Conservation (phyloP, 2,888 invertebrate species). For the Zelleria hepariella region DNA sequence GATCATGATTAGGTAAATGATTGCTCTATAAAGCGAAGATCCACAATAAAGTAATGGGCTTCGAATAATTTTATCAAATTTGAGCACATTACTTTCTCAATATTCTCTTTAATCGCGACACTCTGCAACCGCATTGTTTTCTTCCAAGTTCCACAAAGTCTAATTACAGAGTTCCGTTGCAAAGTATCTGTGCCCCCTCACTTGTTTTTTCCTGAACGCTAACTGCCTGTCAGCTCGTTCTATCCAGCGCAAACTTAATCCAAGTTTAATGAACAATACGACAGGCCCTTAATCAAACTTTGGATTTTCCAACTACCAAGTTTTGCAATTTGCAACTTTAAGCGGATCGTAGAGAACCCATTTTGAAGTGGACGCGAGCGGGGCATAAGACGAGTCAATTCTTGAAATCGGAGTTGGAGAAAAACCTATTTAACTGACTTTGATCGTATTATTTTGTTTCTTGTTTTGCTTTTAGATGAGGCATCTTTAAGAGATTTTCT, state of each 20-base stretch:
- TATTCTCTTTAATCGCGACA: neutral
- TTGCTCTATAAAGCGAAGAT: too few species aligned
- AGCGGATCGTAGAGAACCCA: slow-evolving; percentile 12
- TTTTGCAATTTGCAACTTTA: slow-evolving; percentile 27
- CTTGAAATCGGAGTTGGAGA: slow-evolving; percentile 32
- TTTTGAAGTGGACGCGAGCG: slow-evolving; percentile 17
- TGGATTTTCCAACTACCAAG: slow-evolving; percentile 44
- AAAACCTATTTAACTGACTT: slow-evolving; percentile 68
- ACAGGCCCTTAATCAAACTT: slow-evolving; percentile 73
- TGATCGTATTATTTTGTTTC: slow-evolving; percentile 65
- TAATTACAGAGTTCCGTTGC: slow-evolving; percentile 26
- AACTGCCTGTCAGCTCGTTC: slow-evolving; percentile 72
- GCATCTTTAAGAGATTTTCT: slow-evolving; percentile 18
- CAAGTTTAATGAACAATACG: slow-evolving; percentile 74
- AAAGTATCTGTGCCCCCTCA: slow-evolving; percentile 17
- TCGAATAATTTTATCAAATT: neutral
- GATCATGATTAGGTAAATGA: too few species aligned
- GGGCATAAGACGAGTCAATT: slow-evolving; percentile 20
- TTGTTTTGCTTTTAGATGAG: slow-evolving; percentile 42
- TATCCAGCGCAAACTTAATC: slow-evolving; percentile 69
- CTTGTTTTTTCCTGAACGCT: slow-evolving; percentile 61
- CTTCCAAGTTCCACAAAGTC: slow-evolving; percentile 15
- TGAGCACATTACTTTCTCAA: too few species aligned
- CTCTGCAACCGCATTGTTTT: neutral
- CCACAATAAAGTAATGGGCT: neutral